phyloP scores from a whole-genome alignment of 2,888 invertebrate genomes.

The Heteromurus nitidus region DNA sequence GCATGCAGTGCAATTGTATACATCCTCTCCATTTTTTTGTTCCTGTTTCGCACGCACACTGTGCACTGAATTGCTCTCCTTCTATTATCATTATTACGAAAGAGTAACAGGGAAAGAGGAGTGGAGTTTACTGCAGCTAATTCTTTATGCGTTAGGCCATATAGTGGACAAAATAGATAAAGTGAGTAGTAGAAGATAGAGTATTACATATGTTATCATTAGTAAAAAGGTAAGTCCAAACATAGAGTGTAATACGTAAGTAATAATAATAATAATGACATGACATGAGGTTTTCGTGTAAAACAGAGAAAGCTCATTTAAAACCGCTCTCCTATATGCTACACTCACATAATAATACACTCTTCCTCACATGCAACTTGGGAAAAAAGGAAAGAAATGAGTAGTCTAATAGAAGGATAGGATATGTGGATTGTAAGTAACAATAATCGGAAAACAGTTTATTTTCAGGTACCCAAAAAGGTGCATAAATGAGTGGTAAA shows the following conservation, averaged over 20 bases:
- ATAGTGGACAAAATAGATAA: constrained; percentile 4
- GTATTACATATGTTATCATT: constrained; percentile 50
- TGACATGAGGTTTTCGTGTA: constrained; percentile 63
- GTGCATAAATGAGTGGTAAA: constrained; percentile 12
- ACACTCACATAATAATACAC: constrained; percentile 12
- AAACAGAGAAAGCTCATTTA: constrained; percentile 62
- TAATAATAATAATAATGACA: constrained; percentile 59
- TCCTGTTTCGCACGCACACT: constrained; percentile 39
- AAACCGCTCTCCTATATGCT: constrained; percentile 27
- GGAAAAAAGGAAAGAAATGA: constrained; percentile 1
- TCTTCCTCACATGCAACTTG: constrained; percentile 13
- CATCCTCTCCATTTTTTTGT: constrained; percentile 40
- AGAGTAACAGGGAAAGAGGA: not conserved
- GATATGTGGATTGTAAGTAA: no score
- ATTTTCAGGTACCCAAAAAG: constrained; percentile 41
- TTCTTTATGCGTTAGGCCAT: constrained; percentile 12
- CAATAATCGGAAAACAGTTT: constrained; percentile 40
- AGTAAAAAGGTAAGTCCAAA: constrained; percentile 32
- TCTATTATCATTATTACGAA: constrained; percentile 42
- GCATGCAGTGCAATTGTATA: constrained; percentile 49
- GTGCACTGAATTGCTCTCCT: constrained; percentile 31
- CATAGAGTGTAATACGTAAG: constrained; percentile 34
- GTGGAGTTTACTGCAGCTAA: constrained; percentile 7
- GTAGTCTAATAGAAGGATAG: constrained; percentile 9
- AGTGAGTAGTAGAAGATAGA: constrained; percentile 18